Percentiles rank a stretch among this genome's conserved stretches.
phyloP scores from a whole-genome alignment of 2,113 vertebrate species.

The Phalacrocorax carbo region DNA sequence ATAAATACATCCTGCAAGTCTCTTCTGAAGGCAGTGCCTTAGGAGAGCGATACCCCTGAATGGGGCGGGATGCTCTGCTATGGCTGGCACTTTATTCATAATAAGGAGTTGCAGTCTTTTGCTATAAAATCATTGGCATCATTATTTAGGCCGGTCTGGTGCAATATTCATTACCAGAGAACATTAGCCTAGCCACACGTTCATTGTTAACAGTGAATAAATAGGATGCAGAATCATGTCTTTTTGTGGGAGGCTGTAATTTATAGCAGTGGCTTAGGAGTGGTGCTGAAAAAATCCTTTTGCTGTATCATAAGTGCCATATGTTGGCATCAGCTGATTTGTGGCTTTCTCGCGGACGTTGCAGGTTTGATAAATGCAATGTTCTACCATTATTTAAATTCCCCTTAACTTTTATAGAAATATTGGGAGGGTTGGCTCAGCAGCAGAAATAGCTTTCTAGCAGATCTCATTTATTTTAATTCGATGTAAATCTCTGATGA shows the following conservation, averaged over 20 bases:
- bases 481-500: slow-evolving; percentile 25
- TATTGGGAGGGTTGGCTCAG: neutral
- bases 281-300: neutral
- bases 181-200: neutral
- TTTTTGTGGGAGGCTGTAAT: neutral
- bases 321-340: neutral
- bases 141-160: neutral
- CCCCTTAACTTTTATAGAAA: slow-evolving; percentile 4
- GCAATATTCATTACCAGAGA: neutral
- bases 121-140: neutral
- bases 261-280: neutral
- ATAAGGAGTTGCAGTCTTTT: neutral
- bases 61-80: neutral
- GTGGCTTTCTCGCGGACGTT: neutral
- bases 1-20: too few relatives aligned
- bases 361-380: slow-evolving; percentile 30
- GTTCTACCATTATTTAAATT: slow-evolving; percentile 37
- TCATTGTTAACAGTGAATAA: neutral
- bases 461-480: slow-evolving; percentile 23
- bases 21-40: neutral
- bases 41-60: fast-evolving
- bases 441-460: slow-evolving; percentile 10
- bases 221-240: neutral
- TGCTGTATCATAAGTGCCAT: neutral
- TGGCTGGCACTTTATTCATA: fast-evolving